phyloP scores from a whole-genome alignment of 2,888 invertebrate species.

The Zootermopsis nevadensis region DNA sequence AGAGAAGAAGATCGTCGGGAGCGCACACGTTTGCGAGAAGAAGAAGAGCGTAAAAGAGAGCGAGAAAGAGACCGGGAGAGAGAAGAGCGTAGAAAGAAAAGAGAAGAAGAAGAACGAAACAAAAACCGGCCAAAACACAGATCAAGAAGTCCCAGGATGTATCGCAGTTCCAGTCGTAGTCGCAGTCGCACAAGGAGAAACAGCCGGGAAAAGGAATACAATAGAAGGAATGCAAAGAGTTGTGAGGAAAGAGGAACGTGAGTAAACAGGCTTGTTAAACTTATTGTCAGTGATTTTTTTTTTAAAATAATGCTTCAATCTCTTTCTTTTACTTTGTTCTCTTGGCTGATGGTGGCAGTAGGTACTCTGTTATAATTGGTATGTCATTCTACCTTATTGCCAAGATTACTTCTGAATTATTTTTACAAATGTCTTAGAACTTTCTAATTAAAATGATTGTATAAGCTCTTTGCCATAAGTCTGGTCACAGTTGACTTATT shows the following conservation, averaged over 20 bases:
- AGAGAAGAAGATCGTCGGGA: constrained; percentile 66
- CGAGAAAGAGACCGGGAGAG: constrained; percentile 57
- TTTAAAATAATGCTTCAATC: too few relatives aligned
- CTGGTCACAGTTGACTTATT: too few relatives aligned
- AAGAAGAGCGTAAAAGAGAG: constrained; percentile 46
- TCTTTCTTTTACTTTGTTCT: too few relatives aligned
- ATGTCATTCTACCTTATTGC: too few relatives aligned
- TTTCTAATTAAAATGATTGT: too few relatives aligned
- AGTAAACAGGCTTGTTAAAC: background rate
- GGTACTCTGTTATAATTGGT: too few relatives aligned
- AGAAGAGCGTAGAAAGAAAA: constrained; percentile 57
- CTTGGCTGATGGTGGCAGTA: too few relatives aligned
- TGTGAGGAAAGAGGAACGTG: constrained; percentile 24
- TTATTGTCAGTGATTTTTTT: background rate
- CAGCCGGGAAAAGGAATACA: constrained; percentile 11
- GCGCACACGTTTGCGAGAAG: constrained; percentile 57
- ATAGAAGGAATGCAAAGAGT: background rate
- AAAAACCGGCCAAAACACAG: constrained; percentile 44
- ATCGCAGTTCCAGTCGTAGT: constrained; percentile 43
- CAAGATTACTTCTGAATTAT: too few relatives aligned
- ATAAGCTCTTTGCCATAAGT: too few relatives aligned
- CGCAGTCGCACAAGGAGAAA: constrained; percentile 25
- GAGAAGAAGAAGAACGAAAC: constrained; percentile 58
- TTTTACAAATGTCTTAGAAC: too few relatives aligned
- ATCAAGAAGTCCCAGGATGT: constrained; percentile 38